Conservation (phyloP, 2,888 invertebrate species). For the Muschampia plurimacula region DNA sequence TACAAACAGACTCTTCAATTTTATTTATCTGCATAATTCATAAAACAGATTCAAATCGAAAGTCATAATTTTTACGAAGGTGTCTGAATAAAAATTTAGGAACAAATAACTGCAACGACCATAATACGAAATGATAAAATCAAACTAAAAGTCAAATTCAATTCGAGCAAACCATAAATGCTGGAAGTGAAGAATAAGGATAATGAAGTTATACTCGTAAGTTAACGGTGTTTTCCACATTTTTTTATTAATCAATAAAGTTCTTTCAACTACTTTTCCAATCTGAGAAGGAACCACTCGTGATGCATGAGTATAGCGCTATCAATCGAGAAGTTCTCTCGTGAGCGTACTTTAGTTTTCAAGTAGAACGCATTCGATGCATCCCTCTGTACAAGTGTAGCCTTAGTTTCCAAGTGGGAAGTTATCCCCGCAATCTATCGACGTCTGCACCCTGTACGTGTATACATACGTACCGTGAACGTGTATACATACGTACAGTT, state of each 20-base stretch:
- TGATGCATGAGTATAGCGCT: background rate
- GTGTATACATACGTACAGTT: background rate
- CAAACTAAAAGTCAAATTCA: too few relatives aligned
- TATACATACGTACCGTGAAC: background rate
- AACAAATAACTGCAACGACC: too few relatives aligned
- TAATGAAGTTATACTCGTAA: background rate
- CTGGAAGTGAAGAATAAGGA: background rate
- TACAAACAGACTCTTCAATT: too few relatives aligned
- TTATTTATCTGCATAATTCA: too few relatives aligned
- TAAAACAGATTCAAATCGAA: too few relatives aligned
- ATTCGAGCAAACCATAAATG: too few relatives aligned
- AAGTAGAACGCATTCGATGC: constrained; percentile 12
- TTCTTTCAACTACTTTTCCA: too few relatives aligned
- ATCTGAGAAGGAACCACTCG: background rate
- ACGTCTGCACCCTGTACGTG: background rate
- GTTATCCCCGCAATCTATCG: constrained; percentile 12
- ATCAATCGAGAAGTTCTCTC: constrained; percentile 14
- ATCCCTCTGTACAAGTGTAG: constrained; percentile 4
- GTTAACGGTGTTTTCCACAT: background rate
- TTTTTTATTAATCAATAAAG: background rate
- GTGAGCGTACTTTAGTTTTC: constrained; percentile 3
- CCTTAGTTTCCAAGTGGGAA: constrained; percentile 4
- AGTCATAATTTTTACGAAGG: too few relatives aligned
- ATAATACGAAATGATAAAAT: too few relatives aligned
- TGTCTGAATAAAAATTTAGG: too few relatives aligned